Evolutionary conservation across 1,140 invertebrate species (phyloP), one percentile per base, ranked within the genome.

Genomic region (Achatina immaculata): DNA sequence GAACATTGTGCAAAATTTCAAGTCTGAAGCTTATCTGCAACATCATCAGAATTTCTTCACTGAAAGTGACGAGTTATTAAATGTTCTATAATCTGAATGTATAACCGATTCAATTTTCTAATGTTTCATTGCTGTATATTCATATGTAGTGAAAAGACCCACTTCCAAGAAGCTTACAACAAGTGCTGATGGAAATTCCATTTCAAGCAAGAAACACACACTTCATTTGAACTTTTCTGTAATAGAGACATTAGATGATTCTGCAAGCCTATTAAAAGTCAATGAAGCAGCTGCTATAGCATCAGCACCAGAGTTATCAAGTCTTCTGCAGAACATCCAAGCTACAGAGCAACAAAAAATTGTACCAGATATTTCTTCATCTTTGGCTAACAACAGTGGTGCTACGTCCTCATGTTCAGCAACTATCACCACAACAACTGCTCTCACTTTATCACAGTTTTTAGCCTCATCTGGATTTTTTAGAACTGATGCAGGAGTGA

Each of bases 281-380:
- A 80, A 36, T 72, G 78, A 80, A 45, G 78, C 78, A 40, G 78
- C 65, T 36, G 78, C 78, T 16, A 80, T 80, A 38, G 78, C 78
- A 1, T 80, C 78, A 51, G 78, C 78, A 14, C 78, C 78, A 80
- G 78, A 80, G 48, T 48, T 80, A 14, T 80, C 78, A 36, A 80
- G 51, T 40, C 48, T 80, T 9, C 34, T 80, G 16, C 78, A 80
- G 48, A 80, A 36, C 40, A 71, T 80, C 62, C 62, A 68, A 40
- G 43, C 7, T 38, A 1, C 40, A 43, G 58, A 31, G 2, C 58
- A 66, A 24, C 55, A 58, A 28, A 42, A 42, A 62, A 3, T 51
- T 14, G 36, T 6, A 36, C 28, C 48, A 31, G 14, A 45, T 51
- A 42, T 28, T 74, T 51, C 72, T 31, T 51, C 72, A 51, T 34